Conservation (phyloP, 2,797 vertebrate species). For the Channallabes apus region DNA sequence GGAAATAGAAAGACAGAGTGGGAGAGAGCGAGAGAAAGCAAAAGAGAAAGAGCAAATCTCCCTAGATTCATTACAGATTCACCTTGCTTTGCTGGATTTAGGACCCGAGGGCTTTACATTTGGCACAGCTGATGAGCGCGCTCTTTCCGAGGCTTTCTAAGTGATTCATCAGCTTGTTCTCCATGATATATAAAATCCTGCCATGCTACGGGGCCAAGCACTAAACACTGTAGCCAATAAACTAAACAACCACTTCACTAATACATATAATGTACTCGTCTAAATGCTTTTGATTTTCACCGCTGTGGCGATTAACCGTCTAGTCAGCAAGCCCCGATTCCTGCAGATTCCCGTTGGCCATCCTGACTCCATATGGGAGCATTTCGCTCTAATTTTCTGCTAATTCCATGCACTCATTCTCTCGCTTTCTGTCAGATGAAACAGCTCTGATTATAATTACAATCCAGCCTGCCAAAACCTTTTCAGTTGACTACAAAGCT, state of each 20-base stretch:
- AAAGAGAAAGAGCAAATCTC: constrained; percentile 12
- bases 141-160: constrained; percentile 10
- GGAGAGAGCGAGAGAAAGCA: not conserved
- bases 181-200: constrained; percentile 13
- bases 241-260: not conserved
- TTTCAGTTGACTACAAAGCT: constrained; percentile 39
- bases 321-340: constrained; percentile 32
- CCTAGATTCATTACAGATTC: constrained; percentile 49
- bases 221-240: not conserved
- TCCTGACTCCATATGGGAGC: constrained; percentile 32
- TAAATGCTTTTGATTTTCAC: not conserved
- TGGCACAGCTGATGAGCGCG: constrained; percentile 40
- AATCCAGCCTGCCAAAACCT: constrained; percentile 33
- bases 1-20: not conserved
- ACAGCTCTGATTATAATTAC: constrained; percentile 38
- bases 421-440: constrained; percentile 38
- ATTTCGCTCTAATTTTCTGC: constrained; percentile 37
- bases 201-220: not conserved
- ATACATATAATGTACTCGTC: not conserved
- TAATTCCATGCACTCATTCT: not conserved
- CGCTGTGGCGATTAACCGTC: not conserved
- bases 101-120: constrained; percentile 43
- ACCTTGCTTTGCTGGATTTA: constrained; percentile 37
- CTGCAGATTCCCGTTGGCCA: not conserved
- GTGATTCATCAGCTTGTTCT: constrained; percentile 19